phyloP scores from a whole-genome alignment of 2,797 vertebrate species.

The Champsocephalus gunnari region DNA sequence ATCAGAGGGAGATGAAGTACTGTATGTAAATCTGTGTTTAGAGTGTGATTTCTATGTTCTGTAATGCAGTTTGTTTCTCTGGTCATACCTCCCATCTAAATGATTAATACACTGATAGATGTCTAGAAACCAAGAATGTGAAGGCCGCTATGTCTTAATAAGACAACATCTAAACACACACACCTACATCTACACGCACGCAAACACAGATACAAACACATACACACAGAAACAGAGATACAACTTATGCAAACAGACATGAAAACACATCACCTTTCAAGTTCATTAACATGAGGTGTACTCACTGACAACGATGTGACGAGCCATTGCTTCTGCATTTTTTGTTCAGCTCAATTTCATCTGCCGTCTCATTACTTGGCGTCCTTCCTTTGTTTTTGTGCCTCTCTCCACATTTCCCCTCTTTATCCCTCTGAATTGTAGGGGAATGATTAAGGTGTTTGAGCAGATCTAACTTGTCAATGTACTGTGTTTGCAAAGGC shows the following conservation, averaged over 20 bases:
- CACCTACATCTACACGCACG: no score
- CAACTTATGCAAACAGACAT: conserved; percentile 21
- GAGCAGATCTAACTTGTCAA: conserved; percentile 49
- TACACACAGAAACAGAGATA: not conserved
- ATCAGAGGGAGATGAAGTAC: conserved; percentile 4
- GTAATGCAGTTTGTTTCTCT: conserved; percentile 11
- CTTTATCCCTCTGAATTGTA: conserved; percentile 36
- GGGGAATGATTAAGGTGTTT: conserved; percentile 40
- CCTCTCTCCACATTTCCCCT: conserved; percentile 15
- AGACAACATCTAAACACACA: conserved; percentile 22
- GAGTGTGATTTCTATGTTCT: conserved; percentile 16
- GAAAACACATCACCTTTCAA: conserved; percentile 28
- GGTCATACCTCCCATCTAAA: conserved; percentile 28
- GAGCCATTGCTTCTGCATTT: conserved; percentile 32
- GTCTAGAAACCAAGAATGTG: conserved; percentile 25
- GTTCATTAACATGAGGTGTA: conserved; percentile 32
- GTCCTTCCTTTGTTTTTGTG: conserved; percentile 9
- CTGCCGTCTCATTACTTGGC: conserved; percentile 38
- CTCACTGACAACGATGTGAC: conserved; percentile 10
- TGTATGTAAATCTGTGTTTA: conserved; percentile 9
- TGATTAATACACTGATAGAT: conserved; percentile 63
- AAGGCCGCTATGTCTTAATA: conserved; percentile 59
- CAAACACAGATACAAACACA: no score
- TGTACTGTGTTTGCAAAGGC: conserved; percentile 35
- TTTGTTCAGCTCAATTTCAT: conserved; percentile 46